Percentiles rank a stretch among this genome's conserved stretches.
phyloP scores from a whole-genome alignment of 2,888 invertebrate genomes.

The Hirudinaria manillensis region DNA sequence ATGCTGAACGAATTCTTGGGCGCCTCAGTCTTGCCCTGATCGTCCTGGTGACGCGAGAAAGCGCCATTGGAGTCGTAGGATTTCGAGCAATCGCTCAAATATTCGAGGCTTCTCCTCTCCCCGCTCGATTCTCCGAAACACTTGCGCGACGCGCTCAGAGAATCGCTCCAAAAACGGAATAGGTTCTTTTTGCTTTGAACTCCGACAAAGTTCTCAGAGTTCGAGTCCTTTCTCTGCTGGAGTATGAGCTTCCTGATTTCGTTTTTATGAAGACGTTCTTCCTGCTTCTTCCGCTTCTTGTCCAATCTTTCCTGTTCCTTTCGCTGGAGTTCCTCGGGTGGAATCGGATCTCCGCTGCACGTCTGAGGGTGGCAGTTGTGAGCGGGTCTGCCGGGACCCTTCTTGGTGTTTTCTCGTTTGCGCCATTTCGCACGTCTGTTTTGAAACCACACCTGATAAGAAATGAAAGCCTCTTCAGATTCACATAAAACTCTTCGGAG shows the following conservation, averaged over 20 bases:
- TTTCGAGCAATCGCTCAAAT: background rate
- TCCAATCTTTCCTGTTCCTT: constrained; percentile 53
- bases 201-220: background rate
- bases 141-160: constrained; percentile 1
- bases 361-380: constrained; percentile 97
- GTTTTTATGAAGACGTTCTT: constrained; percentile 65
- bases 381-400: constrained; percentile 93
- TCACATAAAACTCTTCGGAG: constrained; percentile 7
- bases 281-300: constrained; percentile 80
- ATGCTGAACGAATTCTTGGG: constrained; percentile 52
- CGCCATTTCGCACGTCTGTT: constrained; percentile 98
- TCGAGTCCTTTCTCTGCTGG: constrained; percentile 19
- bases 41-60: background rate
- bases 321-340: constrained; percentile 63
- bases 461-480: constrained; percentile 40
- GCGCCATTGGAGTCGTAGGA: background rate
- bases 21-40: background rate
- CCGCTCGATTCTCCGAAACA: constrained; percentile 5
- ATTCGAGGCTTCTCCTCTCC: background rate
- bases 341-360: constrained; percentile 92
- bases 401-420: constrained; percentile 97
- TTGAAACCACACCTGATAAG: constrained; percentile 94
- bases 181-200: constrained; percentile 2
- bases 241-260: constrained; percentile 33
- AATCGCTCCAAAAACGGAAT: constrained; percentile 16